Conservation (phyloP, 30 jellyfish, hydroid and myxozoan species). For the Sanderia malayensis region DNA sequence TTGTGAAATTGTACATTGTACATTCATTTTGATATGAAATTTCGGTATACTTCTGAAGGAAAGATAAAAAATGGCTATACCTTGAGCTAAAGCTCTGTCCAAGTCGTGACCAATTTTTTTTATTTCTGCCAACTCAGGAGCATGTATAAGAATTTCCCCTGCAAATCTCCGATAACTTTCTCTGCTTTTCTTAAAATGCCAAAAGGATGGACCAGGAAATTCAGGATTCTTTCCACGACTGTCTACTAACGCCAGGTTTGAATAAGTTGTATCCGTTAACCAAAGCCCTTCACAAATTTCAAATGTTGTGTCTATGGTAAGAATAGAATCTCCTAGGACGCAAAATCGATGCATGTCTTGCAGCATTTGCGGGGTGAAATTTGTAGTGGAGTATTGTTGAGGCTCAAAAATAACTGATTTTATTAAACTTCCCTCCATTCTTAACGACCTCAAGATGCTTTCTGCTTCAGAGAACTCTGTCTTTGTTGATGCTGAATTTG, state of each 20-base stretch:
- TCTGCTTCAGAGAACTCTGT: background rate
- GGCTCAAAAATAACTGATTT: background rate
- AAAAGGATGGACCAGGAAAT: background rate
- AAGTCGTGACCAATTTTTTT: background rate
- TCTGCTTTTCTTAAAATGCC: background rate
- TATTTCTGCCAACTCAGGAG: background rate
- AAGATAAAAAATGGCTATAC: background rate
- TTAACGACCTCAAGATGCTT: background rate
- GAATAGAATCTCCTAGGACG: background rate
- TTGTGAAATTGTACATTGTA: too few species aligned
- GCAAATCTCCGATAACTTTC: background rate
- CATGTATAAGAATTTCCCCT: background rate
- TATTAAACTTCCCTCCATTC: background rate
- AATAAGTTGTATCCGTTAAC: background rate
- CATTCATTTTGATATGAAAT: background rate
- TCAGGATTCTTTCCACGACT: constrained; percentile 1
- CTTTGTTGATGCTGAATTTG: background rate
- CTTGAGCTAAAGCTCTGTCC: background rate
- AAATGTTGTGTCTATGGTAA: background rate
- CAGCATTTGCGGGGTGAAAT: background rate
- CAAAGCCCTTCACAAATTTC: background rate
- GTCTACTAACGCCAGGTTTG: background rate
- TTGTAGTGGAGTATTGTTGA: background rate
- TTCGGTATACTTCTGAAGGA: background rate
- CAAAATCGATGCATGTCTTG: background rate